Conservation (phyloP, 2,888 invertebrate genomes). For the Emmelina monodactyla region DNA sequence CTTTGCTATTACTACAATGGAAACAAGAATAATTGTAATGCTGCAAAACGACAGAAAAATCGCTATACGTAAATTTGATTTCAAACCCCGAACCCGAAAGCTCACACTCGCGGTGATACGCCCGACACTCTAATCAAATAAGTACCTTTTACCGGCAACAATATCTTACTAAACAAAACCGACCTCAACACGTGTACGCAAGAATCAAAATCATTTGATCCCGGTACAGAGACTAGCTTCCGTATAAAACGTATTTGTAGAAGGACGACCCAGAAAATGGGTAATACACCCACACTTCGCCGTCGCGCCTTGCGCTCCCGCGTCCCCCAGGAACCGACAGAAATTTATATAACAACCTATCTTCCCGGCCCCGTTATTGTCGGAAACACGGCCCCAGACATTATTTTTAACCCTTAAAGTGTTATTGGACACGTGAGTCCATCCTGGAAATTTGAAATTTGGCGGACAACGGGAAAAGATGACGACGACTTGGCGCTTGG, state of each 20-base stretch:
- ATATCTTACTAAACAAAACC: slow-evolving; percentile 19
- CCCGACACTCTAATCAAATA: slow-evolving; percentile 67
- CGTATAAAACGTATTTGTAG: slow-evolving; percentile 67
- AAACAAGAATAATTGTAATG: too few species aligned
- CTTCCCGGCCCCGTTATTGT: slow-evolving; percentile 60
- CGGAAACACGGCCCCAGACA: slow-evolving; percentile 37
- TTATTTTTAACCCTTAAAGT: slow-evolving; percentile 66
- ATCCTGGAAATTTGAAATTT: too few species aligned
- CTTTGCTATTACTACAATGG: too few species aligned
- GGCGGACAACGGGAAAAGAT: too few species aligned
- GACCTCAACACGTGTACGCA: slow-evolving; percentile 18
- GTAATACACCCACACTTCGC: slow-evolving; percentile 64
- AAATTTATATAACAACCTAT: slow-evolving; percentile 67
- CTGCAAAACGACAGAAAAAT: slow-evolving; percentile 48
- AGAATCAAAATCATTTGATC: background rate
- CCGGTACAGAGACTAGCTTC: slow-evolving; percentile 48
- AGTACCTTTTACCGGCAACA: slow-evolving; percentile 60
- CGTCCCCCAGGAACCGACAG: slow-evolving; percentile 60
- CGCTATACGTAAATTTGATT: slow-evolving; percentile 62
- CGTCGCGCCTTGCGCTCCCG: slow-evolving; percentile 46
- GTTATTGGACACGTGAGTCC: too few species aligned
- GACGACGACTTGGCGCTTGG: too few species aligned
- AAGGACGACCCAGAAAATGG: slow-evolving; percentile 68
- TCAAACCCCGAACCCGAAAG: slow-evolving; percentile 53
- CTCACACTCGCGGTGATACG: slow-evolving; percentile 64